Conservation (phyloP, 2,888 invertebrate species). For the Acrobasis repandana region DNA sequence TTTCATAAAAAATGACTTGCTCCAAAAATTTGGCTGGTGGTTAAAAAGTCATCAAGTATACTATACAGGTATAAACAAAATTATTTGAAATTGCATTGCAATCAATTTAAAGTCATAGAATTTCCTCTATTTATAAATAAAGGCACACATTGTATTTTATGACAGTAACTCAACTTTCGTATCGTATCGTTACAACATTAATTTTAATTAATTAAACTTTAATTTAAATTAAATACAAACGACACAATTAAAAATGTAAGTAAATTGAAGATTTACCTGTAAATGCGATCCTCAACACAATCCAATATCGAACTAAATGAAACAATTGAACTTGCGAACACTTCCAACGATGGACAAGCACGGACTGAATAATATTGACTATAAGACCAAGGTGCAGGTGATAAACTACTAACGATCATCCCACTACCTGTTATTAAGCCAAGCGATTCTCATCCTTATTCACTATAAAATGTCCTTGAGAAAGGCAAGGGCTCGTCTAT, state of each 20-base stretch:
- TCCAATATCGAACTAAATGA: conserved; percentile 32
- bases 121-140: no score
- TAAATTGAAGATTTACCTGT: conserved; percentile 4
- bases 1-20: no score
- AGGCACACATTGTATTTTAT: no score
- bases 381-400: background rate
- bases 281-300: conserved; percentile 32
- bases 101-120: no score
- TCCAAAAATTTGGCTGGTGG: no score
- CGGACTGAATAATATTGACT: conserved; percentile 9
- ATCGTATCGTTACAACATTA: no score
- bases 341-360: conserved; percentile 23
- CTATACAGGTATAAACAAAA: no score
- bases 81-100: no score
- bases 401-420: background rate
- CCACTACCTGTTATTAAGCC: background rate
- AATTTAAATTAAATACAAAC: no score
- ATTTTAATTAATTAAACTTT: no score
- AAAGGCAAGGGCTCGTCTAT: background rate
- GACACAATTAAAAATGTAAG: background rate
- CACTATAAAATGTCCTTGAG: background rate
- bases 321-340: conserved; percentile 31
- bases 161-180: no score
- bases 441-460: conserved; percentile 3
- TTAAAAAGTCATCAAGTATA: no score